Evolutionary conservation across 2,113 vertebrate species (phyloP).

Genomic region (Asarcornis scutulata): DNA sequence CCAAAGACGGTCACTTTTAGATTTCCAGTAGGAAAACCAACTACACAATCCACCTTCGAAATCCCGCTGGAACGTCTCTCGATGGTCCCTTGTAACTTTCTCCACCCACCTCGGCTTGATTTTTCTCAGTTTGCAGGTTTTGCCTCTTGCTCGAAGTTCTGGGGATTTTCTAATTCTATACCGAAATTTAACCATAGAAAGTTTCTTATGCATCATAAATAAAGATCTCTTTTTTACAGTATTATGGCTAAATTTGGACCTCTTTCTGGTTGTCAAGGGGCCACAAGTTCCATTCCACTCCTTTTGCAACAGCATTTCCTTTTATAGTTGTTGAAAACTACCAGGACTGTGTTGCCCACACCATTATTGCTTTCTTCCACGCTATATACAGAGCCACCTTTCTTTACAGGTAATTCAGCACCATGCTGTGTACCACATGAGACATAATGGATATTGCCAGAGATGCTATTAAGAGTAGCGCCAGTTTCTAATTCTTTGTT

Average conservation of each 20-base stretch:
- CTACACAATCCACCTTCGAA: slow-evolving; percentile 53
- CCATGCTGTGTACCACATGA: not conserved
- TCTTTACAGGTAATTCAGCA: slow-evolving; percentile 70
- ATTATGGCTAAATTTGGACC: slow-evolving; percentile 74
- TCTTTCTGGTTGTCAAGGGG: slow-evolving; percentile 63
- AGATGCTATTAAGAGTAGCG: not conserved
- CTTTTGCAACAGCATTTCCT: slow-evolving; percentile 73
- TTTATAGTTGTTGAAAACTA: slow-evolving; percentile 70
- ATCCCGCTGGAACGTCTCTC: slow-evolving; percentile 35
- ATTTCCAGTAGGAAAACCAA: slow-evolving; percentile 66
- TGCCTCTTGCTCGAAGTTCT: slow-evolving; percentile 76
- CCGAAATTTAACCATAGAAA: slow-evolving; percentile 80
- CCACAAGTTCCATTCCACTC: slow-evolving; percentile 70
- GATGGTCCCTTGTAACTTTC: slow-evolving; percentile 73
- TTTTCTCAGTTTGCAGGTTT: slow-evolving; percentile 74
- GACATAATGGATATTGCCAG: slow-evolving; percentile 28
- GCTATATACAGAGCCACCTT: not conserved
- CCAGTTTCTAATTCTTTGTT: slow-evolving; percentile 61
- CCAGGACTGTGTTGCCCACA: slow-evolving; percentile 51
- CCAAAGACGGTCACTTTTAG: slow-evolving; percentile 53
- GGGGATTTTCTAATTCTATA: slow-evolving; percentile 77
- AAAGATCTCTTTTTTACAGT: slow-evolving; percentile 77
- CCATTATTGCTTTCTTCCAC: slow-evolving; percentile 30
- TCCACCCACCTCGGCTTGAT: slow-evolving; percentile 74
- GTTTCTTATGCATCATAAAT: slow-evolving; percentile 85